phyloP scores from a whole-genome alignment of 2,797 vertebrate genomes.

The Anabas testudineus region DNA sequence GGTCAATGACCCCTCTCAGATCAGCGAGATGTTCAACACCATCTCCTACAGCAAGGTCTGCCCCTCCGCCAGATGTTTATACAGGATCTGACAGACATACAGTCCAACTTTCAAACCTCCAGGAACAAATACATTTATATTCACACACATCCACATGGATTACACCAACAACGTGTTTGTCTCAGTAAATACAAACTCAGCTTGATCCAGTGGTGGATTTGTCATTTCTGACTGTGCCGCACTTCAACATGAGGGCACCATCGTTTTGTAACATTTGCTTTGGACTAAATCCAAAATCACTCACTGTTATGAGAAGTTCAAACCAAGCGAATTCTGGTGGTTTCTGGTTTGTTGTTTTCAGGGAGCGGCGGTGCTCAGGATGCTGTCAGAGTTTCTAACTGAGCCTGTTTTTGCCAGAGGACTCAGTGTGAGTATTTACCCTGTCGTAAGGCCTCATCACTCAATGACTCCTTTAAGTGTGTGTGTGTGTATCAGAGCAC shows the following conservation, averaged over 20 bases:
- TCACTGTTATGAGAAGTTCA: conserved; percentile 8
- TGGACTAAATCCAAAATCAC: not conserved
- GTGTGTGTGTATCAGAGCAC: not conserved
- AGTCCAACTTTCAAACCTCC: too few relatives aligned
- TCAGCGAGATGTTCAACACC: conserved; percentile 91
- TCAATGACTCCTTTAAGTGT: not conserved
- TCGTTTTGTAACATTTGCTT: conserved; percentile 22
- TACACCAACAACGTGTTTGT: not conserved
- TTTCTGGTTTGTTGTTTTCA: conserved; percentile 68
- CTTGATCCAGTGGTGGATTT: not conserved
- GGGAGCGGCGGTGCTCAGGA: conserved; percentile 92
- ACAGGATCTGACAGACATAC: not conserved
- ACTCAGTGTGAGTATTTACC: conserved; percentile 86
- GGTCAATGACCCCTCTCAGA: conserved; percentile 88
- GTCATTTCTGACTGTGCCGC: not conserved
- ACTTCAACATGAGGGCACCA: not conserved
- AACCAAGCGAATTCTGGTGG: conserved; percentile 12
- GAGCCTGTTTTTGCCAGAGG: conserved; percentile 89
- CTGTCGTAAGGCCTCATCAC: not conserved
- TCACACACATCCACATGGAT: not conserved
- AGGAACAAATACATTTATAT: too few relatives aligned
- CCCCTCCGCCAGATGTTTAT: not conserved
- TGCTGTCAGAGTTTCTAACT: conserved; percentile 92
- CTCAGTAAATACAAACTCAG: not conserved
- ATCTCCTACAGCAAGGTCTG: conserved; percentile 96